Conservation (phyloP, 2,113 vertebrate species). For the Larimichthys crocea region DNA sequence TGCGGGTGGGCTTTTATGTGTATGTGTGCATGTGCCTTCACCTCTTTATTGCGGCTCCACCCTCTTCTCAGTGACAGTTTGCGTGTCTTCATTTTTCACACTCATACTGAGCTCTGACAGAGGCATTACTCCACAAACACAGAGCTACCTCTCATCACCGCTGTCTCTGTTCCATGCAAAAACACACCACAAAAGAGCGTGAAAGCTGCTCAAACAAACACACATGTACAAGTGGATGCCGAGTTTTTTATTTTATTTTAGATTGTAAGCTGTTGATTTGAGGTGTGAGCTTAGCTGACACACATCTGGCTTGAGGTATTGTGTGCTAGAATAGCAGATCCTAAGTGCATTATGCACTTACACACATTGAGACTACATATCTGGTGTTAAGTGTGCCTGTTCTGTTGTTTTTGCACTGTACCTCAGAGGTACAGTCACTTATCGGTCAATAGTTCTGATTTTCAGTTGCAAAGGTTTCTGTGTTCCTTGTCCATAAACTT, state of each 20-base stretch:
- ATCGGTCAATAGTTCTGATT: not conserved
- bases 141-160: slow-evolving; percentile 54
- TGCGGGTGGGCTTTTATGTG: slow-evolving; percentile 27
- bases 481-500: not conserved
- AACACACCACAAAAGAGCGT: slow-evolving; percentile 26
- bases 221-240: slow-evolving; percentile 13
- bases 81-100: slow-evolving; percentile 71
- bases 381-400: not conserved
- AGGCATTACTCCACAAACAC: slow-evolving; percentile 49
- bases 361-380: not conserved
- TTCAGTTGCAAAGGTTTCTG: not conserved
- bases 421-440: not conserved
- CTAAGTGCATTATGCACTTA: not conserved
- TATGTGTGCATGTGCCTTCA: slow-evolving; percentile 47
- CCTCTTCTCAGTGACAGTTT: slow-evolving; percentile 68
- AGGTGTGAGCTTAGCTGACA: slow-evolving; percentile 17
- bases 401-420: slow-evolving; percentile 20
- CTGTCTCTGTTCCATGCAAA: slow-evolving; percentile 40
- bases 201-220: slow-evolving; percentile 50
- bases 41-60: slow-evolving; percentile 48
- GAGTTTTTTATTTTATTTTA: slow-evolving; percentile 19
- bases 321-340: not conserved
- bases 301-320: slow-evolving; percentile 30
- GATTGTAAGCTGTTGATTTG: not conserved
- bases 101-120: slow-evolving; percentile 35